Evolutionary conservation across 1,140 invertebrate genomes (phyloP).

Genomic region (Pogonomyrmex californicus): DNA sequence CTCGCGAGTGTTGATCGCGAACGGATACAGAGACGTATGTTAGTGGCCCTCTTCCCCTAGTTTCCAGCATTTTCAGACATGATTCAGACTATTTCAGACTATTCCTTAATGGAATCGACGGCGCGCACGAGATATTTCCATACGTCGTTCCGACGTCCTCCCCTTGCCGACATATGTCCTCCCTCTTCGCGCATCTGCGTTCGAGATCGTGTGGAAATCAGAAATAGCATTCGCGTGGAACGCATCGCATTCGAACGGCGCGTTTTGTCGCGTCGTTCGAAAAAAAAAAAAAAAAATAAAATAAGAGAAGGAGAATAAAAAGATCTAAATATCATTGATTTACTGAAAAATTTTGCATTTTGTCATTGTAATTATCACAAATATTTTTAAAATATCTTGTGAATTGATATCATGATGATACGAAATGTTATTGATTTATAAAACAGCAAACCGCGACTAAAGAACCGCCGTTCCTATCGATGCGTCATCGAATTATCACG

Average conservation of each 20-base stretch:
- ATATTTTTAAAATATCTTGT: too few relatives aligned
- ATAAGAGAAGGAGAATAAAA: neutral
- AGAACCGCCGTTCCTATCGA: neutral
- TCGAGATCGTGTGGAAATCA: slow-evolving; percentile 75
- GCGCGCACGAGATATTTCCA: slow-evolving; percentile 16
- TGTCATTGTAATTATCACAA: neutral
- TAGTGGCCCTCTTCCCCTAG: neutral
- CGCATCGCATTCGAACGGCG: slow-evolving; percentile 1
- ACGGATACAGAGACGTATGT: neutral
- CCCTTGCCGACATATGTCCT: slow-evolving; percentile 11
- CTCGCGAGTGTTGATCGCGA: neutral
- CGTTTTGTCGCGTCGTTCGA: neutral
- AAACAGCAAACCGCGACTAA: neutral
- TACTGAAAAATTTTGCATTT: neutral
- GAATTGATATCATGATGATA: neutral
- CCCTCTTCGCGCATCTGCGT: slow-evolving; percentile 27
- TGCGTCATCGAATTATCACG: slow-evolving; percentile 1
- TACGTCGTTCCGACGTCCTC: slow-evolving; percentile 19
- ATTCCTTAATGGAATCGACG: slow-evolving; percentile 22
- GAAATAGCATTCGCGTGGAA: slow-evolving; percentile 78
- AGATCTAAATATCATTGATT: neutral
- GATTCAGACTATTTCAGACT: neutral
- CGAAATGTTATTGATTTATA: neutral
- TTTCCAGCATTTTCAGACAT: neutral
- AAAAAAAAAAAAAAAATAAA: neutral